Percentiles rank a stretch among this genome's conserved stretches.
Evolutionary conservation across 2,888 invertebrate species (phyloP).

Genomic region (Apotomis turbidana): DNA sequence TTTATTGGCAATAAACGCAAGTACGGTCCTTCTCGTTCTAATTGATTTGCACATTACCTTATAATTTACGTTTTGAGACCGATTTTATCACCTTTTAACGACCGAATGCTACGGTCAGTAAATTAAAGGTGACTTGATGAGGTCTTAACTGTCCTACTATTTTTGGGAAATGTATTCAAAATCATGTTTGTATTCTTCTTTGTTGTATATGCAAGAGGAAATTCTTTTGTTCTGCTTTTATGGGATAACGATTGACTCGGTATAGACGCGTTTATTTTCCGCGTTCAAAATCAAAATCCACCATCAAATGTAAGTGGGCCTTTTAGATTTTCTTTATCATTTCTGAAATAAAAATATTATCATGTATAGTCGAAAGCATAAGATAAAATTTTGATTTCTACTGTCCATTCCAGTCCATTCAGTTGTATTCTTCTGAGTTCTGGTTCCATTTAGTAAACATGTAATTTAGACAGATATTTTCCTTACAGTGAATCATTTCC

Average conservation of each 20-base stretch:
- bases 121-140: constrained; percentile 24
- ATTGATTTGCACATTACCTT: constrained; percentile 45
- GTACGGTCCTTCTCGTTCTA: constrained; percentile 40
- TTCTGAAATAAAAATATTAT: no score
- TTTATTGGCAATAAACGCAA: constrained; percentile 36
- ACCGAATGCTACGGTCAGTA: constrained; percentile 1
- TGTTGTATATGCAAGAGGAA: no score
- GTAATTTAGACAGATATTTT: background rate
- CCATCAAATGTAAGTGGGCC: no score
- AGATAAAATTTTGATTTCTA: no score
- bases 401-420: no score
- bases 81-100: constrained; percentile 35
- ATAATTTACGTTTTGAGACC: constrained; percentile 35
- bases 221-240: background rate
- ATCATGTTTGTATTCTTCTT: background rate
- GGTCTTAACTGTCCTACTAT: constrained; percentile 11
- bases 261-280: no score
- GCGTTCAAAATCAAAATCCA: no score
- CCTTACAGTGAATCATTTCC: constrained; percentile 1
- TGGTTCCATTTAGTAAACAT: no score
- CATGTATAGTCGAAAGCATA: no score
- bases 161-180: constrained; percentile 21
- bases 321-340: no score
- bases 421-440: no score
- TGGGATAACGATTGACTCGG: background rate